Percentiles rank a stretch among this genome's conserved stretches.
Evolutionary conservation across 2,888 invertebrate species (phyloP).

Genomic region (Pseudeuparius sepicola): DNA sequence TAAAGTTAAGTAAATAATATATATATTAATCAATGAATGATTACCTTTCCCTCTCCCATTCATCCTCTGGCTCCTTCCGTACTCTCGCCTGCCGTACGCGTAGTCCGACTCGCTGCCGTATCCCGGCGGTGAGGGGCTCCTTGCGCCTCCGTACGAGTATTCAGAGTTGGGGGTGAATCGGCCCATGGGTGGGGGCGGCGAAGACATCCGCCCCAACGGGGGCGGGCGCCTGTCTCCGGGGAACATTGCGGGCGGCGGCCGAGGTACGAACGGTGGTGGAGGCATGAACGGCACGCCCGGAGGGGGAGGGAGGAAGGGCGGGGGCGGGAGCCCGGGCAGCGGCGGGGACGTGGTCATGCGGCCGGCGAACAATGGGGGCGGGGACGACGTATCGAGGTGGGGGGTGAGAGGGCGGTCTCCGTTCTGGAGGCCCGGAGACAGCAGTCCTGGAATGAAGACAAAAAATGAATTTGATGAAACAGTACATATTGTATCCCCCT

Average conservation of each 20-base stretch:
- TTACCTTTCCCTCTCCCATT: too few species aligned
- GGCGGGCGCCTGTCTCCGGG: conserved; percentile 46
- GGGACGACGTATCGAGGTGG: too few species aligned
- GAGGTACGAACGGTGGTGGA: conserved; percentile 42
- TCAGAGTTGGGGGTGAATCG: background rate
- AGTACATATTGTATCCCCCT: too few species aligned
- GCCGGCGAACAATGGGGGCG: conserved; percentile 38
- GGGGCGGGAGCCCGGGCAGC: conserved; percentile 46
- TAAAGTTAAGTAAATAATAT: too few species aligned
- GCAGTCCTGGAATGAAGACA: conserved; percentile 38
- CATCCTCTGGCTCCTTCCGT: too few species aligned
- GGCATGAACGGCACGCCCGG: conserved; percentile 55
- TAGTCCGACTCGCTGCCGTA: too few species aligned
- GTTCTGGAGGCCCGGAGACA: conserved; percentile 45
- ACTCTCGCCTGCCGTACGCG: too few species aligned
- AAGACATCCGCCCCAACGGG: conserved; percentile 46
- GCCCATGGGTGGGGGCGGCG: conserved; percentile 36
- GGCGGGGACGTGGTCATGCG: conserved; percentile 39
- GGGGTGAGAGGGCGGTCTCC: conserved; percentile 42
- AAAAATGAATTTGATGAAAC: conserved; percentile 6
- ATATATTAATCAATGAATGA: too few species aligned
- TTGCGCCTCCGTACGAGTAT: too few species aligned
- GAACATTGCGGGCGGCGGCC: conserved; percentile 35
- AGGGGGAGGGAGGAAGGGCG: conserved; percentile 55
- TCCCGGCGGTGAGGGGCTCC: too few species aligned